phyloP scores from a whole-genome alignment of 1,140 invertebrate genomes.

The Drosophila tani region DNA sequence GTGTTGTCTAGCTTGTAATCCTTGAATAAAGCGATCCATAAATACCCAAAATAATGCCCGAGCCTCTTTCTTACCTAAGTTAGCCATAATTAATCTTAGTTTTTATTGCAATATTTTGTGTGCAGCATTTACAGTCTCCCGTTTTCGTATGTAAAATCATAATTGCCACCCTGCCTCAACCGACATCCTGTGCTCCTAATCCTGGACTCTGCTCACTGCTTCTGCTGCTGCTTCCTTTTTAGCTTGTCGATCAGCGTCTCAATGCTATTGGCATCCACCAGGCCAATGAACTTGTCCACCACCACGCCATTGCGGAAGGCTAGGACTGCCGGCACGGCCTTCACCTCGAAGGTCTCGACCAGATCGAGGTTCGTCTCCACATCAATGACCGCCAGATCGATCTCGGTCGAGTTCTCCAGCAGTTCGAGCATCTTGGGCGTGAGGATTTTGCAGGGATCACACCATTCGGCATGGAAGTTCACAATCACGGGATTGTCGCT shows the following conservation, averaged over 20 bases:
- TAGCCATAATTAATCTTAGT: slow-evolving; percentile 39
- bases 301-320: slow-evolving; percentile 95
- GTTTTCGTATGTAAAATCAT: slow-evolving; percentile 33
- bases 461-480: slow-evolving; percentile 96
- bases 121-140: slow-evolving; percentile 36
- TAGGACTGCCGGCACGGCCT: slow-evolving; percentile 96
- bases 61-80: background rate
- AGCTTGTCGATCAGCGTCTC: slow-evolving; percentile 93
- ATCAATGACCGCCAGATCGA: slow-evolving; percentile 96
- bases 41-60: slow-evolving; percentile 19
- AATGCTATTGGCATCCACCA: slow-evolving; percentile 94
- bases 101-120: slow-evolving; percentile 35
- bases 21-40: slow-evolving; percentile 34
- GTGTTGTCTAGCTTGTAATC: slow-evolving; percentile 32
- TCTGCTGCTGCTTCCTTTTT: slow-evolving; percentile 71
- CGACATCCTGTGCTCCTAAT: background rate
- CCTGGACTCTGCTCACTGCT: slow-evolving; percentile 39
- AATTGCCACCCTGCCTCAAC: background rate
- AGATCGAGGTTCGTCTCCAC: slow-evolving; percentile 94
- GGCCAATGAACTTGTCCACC: slow-evolving; percentile 96
- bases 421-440: slow-evolving; percentile 95
- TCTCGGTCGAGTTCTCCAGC: slow-evolving; percentile 90
- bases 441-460: slow-evolving; percentile 97
- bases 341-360: slow-evolving; percentile 93
- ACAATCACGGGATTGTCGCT: slow-evolving; percentile 93